A percentile compares a stretch with the other conserved stretches of the same genome.
Evolutionary conservation across 2,888 invertebrate species (phyloP).

Genomic region (Eumacrocentrus americanus): DNA sequence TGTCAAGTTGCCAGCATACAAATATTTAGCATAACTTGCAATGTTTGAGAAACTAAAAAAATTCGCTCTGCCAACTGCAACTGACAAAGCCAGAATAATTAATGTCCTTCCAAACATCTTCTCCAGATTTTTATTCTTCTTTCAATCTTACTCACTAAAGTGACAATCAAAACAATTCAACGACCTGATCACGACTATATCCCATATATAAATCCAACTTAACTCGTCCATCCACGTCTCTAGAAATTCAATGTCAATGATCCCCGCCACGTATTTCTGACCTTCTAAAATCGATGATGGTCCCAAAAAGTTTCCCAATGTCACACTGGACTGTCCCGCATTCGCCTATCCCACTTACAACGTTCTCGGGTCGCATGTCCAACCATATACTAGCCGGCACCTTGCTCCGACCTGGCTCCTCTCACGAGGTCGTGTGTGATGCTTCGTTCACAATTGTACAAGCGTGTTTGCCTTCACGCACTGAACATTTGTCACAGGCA

Average conservation of each 20-base stretch:
- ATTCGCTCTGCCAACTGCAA: conserved; percentile 36
- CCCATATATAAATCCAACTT: neutral
- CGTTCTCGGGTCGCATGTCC: conserved; percentile 35
- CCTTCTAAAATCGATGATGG: neutral
- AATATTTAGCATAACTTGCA: conserved; percentile 51
- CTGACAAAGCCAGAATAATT: conserved; percentile 17
- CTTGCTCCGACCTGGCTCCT: conserved; percentile 22
- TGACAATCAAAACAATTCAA: neutral
- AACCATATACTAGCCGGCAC: conserved; percentile 20
- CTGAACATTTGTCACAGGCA: conserved; percentile 9
- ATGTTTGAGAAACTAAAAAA: conserved; percentile 49
- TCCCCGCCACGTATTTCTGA: neutral
- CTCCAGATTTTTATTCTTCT: neutral
- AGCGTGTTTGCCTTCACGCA: conserved; percentile 14
- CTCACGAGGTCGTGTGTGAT: neutral
- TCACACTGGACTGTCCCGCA: neutral
- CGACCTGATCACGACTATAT: neutral
- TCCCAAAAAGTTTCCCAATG: neutral
- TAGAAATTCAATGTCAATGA: neutral
- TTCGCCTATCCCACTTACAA: conserved; percentile 38
- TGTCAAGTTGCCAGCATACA: conserved; percentile 50
- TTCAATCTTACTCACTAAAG: neutral
- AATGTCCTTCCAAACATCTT: conserved; percentile 26
- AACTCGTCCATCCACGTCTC: neutral
- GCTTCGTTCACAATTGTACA: conserved; percentile 19